Evolutionary conservation across 92 coral and sea anemone species (phyloP).

Genomic region (Palythoa heliodiscus): DNA sequence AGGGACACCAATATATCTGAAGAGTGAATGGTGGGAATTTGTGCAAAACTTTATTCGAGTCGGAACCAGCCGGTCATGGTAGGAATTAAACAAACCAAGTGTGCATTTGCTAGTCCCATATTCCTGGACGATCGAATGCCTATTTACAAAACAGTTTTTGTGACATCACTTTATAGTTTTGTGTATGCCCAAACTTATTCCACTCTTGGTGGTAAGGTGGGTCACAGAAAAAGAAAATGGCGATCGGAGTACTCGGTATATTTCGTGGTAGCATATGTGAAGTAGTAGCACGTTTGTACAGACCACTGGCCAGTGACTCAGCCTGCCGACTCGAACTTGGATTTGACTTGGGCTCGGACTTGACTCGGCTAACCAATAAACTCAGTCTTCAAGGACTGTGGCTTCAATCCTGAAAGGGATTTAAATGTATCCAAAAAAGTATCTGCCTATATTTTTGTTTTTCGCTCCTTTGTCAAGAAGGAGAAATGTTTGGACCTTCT

Average conservation of each 20-base stretch:
- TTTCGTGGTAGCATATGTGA: slow-evolving; percentile 3
- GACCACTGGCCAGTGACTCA: neutral
- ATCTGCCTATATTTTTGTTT: too few species aligned
- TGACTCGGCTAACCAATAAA: neutral
- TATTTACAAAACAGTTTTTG: neutral
- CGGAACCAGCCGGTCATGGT: neutral
- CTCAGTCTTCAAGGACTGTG: neutral
- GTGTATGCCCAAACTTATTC: slow-evolving; percentile 1
- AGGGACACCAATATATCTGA: neutral
- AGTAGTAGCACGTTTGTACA: neutral
- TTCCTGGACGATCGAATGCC: slow-evolving; percentile 2
- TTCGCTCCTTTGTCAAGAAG: neutral
- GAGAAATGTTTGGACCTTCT: neutral
- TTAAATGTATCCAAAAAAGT: too few species aligned
- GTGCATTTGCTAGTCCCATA: neutral
- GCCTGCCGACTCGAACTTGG: neutral
- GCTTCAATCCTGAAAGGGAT: neutral
- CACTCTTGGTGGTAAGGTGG: slow-evolving; percentile 4
- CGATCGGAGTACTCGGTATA: neutral
- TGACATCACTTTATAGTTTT: neutral
- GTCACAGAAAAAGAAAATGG: slow-evolving; percentile 7
- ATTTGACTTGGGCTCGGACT: neutral
- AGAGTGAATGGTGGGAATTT: neutral
- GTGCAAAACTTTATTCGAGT: neutral
- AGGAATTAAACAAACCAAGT: neutral